phyloP scores from a whole-genome alignment of 2,797 vertebrate genomes.

The Pantherophis alleghaniensis region DNA sequence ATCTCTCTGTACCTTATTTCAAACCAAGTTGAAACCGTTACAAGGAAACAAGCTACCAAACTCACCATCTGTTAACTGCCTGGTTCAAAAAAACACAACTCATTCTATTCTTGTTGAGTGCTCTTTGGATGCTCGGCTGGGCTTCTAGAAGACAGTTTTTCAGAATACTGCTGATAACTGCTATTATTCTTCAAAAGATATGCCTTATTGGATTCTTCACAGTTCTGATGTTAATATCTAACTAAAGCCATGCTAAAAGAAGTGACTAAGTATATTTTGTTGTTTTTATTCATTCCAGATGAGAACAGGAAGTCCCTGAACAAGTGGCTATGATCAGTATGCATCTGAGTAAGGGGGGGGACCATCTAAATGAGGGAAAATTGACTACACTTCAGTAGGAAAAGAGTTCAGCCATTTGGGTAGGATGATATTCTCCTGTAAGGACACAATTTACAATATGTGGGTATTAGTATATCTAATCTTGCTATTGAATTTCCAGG shows the following conservation, averaged over 20 bases:
- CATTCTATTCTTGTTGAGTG: neutral
- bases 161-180: neutral
- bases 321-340: neutral
- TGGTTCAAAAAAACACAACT: neutral
- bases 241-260: neutral
- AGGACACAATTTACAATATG: neutral
- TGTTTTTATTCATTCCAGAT: neutral
- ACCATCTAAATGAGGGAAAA: neutral
- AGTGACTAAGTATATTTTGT: neutral
- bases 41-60: neutral
- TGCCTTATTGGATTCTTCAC: neutral
- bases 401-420: neutral
- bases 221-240: neutral
- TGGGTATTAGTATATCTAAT: neutral
- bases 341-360: neutral
- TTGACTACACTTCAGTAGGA: neutral
- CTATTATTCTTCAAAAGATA: neutral
- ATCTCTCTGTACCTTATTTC: neutral
- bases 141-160: neutral
- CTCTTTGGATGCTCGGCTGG: neutral
- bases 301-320: neutral
- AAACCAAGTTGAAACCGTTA: neutral
- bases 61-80: neutral
- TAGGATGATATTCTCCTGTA: neutral
- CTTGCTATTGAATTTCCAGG: neutral